phyloP scores from a whole-genome alignment of 2,888 invertebrate genomes.

The Acanthosepion lycidas region DNA sequence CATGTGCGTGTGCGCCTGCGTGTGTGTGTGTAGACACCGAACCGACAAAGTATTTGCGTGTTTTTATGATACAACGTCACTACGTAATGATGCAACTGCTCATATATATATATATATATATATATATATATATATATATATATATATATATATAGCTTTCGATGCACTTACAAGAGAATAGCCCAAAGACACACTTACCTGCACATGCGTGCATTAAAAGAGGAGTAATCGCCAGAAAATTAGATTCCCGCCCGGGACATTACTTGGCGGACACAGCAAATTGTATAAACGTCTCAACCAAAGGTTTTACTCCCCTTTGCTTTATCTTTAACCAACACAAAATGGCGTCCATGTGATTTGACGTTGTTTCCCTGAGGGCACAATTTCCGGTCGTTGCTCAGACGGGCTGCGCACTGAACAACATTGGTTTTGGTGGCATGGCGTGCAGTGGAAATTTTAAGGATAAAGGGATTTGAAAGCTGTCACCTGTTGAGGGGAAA shows the following conservation, averaged over 20 bases:
- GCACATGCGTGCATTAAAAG: constrained; percentile 33
- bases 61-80: no score
- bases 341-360: constrained; percentile 16
- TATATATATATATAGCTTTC: not conserved
- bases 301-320: not conserved
- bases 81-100: no score
- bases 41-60: no score
- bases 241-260: constrained; percentile 6
- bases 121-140: no score
- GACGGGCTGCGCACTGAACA: not conserved
- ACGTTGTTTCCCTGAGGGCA: constrained; percentile 33
- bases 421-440: not conserved
- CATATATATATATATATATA: no score
- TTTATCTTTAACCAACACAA: constrained; percentile 1
- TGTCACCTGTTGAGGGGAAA: not conserved
- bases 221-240: not conserved
- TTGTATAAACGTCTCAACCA: constrained; percentile 1
- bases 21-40: no score
- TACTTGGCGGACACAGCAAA: not conserved
- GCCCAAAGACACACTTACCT: not conserved
- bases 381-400: constrained; percentile 8
- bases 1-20: no score
- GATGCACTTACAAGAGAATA: not conserved
- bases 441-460: not conserved
- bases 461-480: not conserved